Evolutionary conservation across 2,888 invertebrate genomes (phyloP).

Genomic region (Caenorhabditis japonica): DNA sequence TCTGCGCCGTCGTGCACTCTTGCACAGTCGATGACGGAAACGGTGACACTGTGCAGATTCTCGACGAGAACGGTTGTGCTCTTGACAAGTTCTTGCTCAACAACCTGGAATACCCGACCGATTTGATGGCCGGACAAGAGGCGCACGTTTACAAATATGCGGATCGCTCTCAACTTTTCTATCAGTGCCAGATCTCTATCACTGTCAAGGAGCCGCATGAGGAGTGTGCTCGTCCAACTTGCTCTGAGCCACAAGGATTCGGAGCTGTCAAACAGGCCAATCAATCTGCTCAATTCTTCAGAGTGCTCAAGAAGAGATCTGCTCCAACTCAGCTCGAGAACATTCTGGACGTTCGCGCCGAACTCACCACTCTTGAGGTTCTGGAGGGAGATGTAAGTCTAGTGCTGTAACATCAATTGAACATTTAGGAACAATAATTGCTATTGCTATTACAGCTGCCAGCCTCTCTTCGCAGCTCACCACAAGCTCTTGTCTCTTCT

Average conservation of each 20-base stretch:
- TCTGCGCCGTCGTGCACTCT: conserved; percentile 76
- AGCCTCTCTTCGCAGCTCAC: conserved; percentile 28
- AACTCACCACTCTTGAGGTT: conserved; percentile 74
- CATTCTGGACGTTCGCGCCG: conserved; percentile 75
- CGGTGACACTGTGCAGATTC: conserved; percentile 75
- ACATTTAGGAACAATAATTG: background rate
- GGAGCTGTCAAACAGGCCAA: conserved; percentile 65
- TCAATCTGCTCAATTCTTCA: conserved; percentile 58
- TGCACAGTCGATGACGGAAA: conserved; percentile 77
- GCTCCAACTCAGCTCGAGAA: conserved; percentile 61
- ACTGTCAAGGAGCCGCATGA: conserved; percentile 75
- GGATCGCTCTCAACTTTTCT: conserved; percentile 76
- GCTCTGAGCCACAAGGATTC: conserved; percentile 74
- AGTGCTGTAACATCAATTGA: too few relatives aligned
- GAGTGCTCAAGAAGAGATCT: conserved; percentile 71
- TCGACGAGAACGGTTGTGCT: conserved; percentile 76
- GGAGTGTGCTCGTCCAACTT: conserved; percentile 75
- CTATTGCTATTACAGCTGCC: conserved; percentile 35
- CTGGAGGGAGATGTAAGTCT: conserved; percentile 62
- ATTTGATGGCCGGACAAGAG: conserved; percentile 76
- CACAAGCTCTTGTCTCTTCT: conserved; percentile 35
- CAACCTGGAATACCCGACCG: conserved; percentile 77
- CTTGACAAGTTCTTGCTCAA: conserved; percentile 76
- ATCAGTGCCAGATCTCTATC: conserved; percentile 77
- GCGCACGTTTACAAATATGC: conserved; percentile 77